Base-by-base conservation (phyloP, 2,797 vertebrate genomes). In the Moxostoma hubbsi region DNA sequence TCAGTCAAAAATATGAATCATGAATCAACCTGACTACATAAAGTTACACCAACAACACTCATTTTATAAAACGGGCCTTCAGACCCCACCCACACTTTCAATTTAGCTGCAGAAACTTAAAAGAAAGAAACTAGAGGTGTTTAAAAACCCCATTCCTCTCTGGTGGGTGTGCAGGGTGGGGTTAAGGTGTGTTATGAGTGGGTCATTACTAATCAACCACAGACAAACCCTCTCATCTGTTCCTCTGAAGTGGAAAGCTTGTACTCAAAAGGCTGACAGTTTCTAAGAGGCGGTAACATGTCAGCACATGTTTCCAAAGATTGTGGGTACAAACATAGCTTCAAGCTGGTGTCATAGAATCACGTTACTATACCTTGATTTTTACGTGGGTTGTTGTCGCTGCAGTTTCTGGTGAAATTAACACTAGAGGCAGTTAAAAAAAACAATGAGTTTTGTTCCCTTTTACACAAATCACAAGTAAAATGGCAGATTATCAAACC, bases 151-250 rank as follows among this genome's bases (percentile, higher is more conserved):
- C 73, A 49, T 76, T 76, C 53, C 75, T 53, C 54, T 43, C 9
- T 9, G 47, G 61, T 76, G 74, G 63, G 63, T 67, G 63, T 49
- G 75, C 54, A 16, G 65, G 75, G 75, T 53, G 55, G 55, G 55
- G 65, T 6, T 61, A 24, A 69, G 75, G 75, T 69, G 75, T 61
- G 75, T 69, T 63, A 66, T 66, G 53, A 75, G 51, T 47, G 51
- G 43, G 3, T 46, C 45, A 75, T 75, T 75, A 75, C 62, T 66
- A 66, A 75, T 75, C 9, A 76, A 67, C 63, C 70, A 36, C 53
- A 67, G 15, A 58, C 55, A 16, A 2, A 51, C 69, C 65, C 69
- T 13, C 7, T 67, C 55, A 16, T 59, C 46, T 45, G 18, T 7
- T 47, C 9, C 7, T 51, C 1, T 45, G 9, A 11, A 16, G 49